phyloP scores from a whole-genome alignment of 2,888 invertebrate genomes.

The Lepidocyrtoides sp. region DNA sequence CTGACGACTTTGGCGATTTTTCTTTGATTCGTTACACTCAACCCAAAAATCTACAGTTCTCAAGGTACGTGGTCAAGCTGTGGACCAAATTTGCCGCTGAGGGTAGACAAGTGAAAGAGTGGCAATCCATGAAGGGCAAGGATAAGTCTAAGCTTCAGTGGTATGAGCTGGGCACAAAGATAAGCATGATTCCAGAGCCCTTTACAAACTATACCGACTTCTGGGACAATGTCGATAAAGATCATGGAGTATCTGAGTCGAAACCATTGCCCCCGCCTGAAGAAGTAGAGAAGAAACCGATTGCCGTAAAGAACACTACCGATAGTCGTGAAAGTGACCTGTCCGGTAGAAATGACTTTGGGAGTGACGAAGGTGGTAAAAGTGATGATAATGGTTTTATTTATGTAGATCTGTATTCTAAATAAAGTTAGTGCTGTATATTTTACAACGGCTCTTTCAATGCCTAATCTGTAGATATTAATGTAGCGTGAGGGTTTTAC shows the following conservation, averaged over 20 bases:
- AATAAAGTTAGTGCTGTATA: too few species aligned
- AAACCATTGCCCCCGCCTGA: constrained; percentile 59
- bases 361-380: not conserved
- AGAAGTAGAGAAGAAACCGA: not conserved
- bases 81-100: constrained; percentile 75
- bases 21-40: constrained; percentile 46
- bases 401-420: constrained; percentile 26
- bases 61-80: constrained; percentile 68
- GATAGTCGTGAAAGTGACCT: not conserved
- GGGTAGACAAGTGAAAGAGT: constrained; percentile 58
- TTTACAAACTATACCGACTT: constrained; percentile 66
- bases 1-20: constrained; percentile 70
- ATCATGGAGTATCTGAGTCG: too few species aligned
- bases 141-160: constrained; percentile 39
- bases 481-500: too few species aligned
- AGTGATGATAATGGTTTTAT: not conserved
- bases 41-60: constrained; percentile 64
- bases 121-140: constrained; percentile 66
- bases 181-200: constrained; percentile 57
- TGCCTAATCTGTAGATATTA: too few species aligned
- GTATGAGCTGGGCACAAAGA: constrained; percentile 9
- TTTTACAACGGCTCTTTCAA: too few species aligned
- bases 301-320: too few species aligned
- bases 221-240: too few species aligned
- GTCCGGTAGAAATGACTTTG: not conserved